These are phyloP conservation scores for Neotoma lepida DNA, from an alignment of 2,113 vertebrate genomes.

Conservation along the genomic window DNA sequence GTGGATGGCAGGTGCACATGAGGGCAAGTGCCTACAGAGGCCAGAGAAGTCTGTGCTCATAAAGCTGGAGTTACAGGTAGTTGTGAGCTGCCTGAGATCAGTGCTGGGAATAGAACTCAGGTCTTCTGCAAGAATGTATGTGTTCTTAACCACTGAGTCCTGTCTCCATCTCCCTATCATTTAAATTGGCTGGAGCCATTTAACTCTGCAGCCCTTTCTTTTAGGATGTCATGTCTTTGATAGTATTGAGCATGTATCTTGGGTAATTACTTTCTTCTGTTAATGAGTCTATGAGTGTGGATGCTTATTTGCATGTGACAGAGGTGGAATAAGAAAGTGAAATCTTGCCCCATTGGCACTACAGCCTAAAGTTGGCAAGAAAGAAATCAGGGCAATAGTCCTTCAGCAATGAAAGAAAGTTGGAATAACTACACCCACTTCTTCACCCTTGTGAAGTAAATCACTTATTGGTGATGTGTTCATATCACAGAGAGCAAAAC, in stretches of 20 bases:
- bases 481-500: background rate
- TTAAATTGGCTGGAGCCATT: background rate
- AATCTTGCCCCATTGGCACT: background rate
- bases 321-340: background rate
- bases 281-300: background rate
- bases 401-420: background rate
- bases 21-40: too few species aligned
- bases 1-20: background rate
- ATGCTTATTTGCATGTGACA: background rate
- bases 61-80: background rate
- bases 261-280: background rate
- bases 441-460: background rate
- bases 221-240: background rate
- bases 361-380: background rate
- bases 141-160: too few species aligned
- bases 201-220: background rate
- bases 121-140: background rate
- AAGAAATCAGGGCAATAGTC: background rate
- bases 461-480: background rate
- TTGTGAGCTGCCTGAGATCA: background rate
- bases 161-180: fast-evolving
- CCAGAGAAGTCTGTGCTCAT: background rate
- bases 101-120: background rate
- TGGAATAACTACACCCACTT: background rate
- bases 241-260: background rate